A percentile compares a stretch with the other conserved stretches of the same genome.
Conservation (phyloP, 2,113 vertebrate species). For the Corynorhinus townsendii region DNA sequence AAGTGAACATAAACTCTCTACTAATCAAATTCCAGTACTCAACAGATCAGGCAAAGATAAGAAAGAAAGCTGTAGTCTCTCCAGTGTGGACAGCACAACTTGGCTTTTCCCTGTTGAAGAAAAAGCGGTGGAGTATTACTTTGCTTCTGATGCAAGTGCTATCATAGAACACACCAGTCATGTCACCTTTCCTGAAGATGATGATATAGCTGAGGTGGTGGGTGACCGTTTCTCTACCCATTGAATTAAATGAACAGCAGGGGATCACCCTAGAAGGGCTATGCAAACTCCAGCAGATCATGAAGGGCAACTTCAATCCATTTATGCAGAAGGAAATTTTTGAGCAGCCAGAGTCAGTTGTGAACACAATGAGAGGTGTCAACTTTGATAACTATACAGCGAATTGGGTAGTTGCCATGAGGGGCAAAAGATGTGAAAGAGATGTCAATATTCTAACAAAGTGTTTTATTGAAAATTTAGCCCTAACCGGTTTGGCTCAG, state of each 20-base stretch:
- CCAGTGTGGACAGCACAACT: constrained; percentile 92
- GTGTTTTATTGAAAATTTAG: neutral
- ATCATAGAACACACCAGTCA: constrained; percentile 97
- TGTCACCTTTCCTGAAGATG: constrained; percentile 98
- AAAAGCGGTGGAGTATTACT: constrained; percentile 98
- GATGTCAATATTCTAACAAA: neutral
- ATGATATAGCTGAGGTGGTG: constrained; percentile 93
- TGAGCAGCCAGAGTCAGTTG: constrained; percentile 97
- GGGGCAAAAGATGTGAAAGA: neutral
- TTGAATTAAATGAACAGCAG: constrained; percentile 91
- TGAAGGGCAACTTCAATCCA: constrained; percentile 99
- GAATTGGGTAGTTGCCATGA: neutral
- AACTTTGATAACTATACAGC: constrained; percentile 96
- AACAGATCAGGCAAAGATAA: constrained; percentile 95
- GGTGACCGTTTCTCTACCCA: constrained; percentile 96
- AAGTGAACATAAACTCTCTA: constrained; percentile 96
- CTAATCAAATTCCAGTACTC: constrained; percentile 95
- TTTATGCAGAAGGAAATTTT: constrained; percentile 99
- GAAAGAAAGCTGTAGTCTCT: constrained; percentile 88
- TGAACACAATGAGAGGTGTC: constrained; percentile 98
- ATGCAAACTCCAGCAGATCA: constrained; percentile 98
- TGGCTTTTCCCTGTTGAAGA: constrained; percentile 96
- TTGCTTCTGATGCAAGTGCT: constrained; percentile 97
- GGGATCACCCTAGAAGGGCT: constrained; percentile 92
- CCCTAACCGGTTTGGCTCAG: no score